Conservation (phyloP, 1,140 invertebrate genomes). For the Ganaspis sp. region DNA sequence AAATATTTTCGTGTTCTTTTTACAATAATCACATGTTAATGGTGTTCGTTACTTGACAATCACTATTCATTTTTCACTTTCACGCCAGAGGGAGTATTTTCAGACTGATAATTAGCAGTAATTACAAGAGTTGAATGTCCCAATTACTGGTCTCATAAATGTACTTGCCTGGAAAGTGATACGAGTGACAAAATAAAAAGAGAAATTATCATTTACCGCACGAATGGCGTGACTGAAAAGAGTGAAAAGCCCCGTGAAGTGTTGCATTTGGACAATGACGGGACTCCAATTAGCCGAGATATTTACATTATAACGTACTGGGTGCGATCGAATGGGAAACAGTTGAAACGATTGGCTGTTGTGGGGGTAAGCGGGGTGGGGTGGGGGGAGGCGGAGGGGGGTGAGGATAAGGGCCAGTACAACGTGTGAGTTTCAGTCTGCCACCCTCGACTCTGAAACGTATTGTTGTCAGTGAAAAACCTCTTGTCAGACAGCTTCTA, state of each 20-base stretch:
- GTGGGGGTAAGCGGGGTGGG: too few relatives aligned
- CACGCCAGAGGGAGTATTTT: neutral
- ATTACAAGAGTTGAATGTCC: neutral
- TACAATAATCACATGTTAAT: too few relatives aligned
- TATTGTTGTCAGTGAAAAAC: conserved; percentile 25
- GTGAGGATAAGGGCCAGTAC: neutral
- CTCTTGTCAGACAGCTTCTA: conserved; percentile 18
- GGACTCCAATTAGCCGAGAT: conserved; percentile 29
- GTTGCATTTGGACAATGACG: conserved; percentile 10
- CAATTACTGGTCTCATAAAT: conserved; percentile 19
- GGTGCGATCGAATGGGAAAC: conserved; percentile 12
- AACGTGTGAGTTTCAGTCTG: conserved; percentile 21
- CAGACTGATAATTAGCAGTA: neutral
- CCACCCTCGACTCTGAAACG: conserved; percentile 3
- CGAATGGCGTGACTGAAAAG: conserved; percentile 15
- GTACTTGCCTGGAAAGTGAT: neutral
- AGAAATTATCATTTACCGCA: conserved; percentile 26
- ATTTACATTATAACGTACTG: conserved; percentile 21
- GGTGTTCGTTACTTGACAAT: too few relatives aligned
- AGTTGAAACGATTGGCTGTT: conserved; percentile 1
- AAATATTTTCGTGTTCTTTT: too few relatives aligned
- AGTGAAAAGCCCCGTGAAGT: conserved; percentile 13
- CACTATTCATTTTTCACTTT: neutral
- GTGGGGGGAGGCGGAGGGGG: neutral
- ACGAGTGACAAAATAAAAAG: conserved; percentile 22